Evolutionary conservation across 2,113 vertebrate genomes (phyloP).

Genomic region (Esox niger): DNA sequence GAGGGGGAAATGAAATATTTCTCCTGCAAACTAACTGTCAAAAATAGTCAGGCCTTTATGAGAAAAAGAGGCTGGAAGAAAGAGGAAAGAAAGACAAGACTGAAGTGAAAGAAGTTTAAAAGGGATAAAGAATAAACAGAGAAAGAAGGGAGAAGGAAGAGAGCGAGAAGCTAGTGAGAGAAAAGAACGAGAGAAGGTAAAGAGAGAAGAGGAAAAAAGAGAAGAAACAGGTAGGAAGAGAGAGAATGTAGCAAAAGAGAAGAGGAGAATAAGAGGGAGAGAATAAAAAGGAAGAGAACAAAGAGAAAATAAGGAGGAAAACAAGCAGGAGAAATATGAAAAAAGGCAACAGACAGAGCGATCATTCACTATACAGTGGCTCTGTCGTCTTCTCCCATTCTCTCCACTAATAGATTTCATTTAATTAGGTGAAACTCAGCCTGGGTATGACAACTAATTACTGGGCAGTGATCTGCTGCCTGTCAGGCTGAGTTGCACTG

Average conservation of each 20-base stretch:
- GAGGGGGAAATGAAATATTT: slow-evolving; percentile 49
- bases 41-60: slow-evolving; percentile 11
- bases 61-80: slow-evolving; percentile 6
- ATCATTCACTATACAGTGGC: neutral
- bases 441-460: slow-evolving; percentile 59
- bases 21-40: slow-evolving; percentile 35
- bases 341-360: neutral
- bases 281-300: neutral
- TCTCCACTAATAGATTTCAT: slow-evolving; percentile 56
- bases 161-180: neutral
- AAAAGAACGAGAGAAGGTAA: neutral
- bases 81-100: neutral
- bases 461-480: slow-evolving; percentile 45
- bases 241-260: neutral
- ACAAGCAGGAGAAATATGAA: neutral
- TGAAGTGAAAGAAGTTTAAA: neutral
- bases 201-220: neutral
- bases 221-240: slow-evolving; percentile 6
- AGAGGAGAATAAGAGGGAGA: neutral
- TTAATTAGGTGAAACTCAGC: slow-evolving; percentile 71
- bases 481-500: slow-evolving; percentile 45
- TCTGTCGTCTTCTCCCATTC: slow-evolving; percentile 18
- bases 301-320: slow-evolving; percentile 2
- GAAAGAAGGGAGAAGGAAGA: neutral
- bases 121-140: neutral